phyloP scores from a whole-genome alignment of 2,113 vertebrate genomes.

The Tragulus kanchil region DNA sequence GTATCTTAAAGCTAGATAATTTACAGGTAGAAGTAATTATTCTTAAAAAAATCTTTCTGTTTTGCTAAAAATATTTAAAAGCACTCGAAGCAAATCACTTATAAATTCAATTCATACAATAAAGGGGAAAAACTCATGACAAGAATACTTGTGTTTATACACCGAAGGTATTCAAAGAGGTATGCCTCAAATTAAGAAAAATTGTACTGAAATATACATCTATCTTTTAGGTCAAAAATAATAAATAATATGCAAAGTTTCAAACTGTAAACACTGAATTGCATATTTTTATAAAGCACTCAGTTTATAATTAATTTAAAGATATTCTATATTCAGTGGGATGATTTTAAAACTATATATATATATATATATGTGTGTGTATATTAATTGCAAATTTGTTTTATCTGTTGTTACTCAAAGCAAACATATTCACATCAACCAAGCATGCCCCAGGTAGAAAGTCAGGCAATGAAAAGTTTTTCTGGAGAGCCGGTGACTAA shows the following conservation, averaged over 20 bases:
- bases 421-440: background rate
- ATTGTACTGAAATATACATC: background rate
- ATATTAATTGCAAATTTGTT: slow-evolving; percentile 1
- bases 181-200: slow-evolving; percentile 48
- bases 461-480: background rate
- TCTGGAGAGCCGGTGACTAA: background rate
- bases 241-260: slow-evolving; percentile 1
- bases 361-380: background rate
- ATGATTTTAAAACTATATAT: background rate
- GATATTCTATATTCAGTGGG: background rate
- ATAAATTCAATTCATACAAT: slow-evolving; percentile 55
- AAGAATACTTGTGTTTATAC: slow-evolving; percentile 62
- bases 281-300: background rate
- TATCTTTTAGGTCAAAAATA: background rate
- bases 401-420: background rate
- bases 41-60: slow-evolving; percentile 45
- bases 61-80: slow-evolving; percentile 75
- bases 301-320: background rate
- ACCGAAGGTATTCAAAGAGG: background rate
- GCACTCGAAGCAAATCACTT: slow-evolving; percentile 65
- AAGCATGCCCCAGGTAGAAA: background rate
- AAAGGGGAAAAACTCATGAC: background rate
- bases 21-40: slow-evolving; percentile 68
- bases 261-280: background rate
- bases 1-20: slow-evolving; percentile 74